phyloP scores from a whole-genome alignment of 2,888 invertebrate species.

The Pristionchus arcanus region DNA sequence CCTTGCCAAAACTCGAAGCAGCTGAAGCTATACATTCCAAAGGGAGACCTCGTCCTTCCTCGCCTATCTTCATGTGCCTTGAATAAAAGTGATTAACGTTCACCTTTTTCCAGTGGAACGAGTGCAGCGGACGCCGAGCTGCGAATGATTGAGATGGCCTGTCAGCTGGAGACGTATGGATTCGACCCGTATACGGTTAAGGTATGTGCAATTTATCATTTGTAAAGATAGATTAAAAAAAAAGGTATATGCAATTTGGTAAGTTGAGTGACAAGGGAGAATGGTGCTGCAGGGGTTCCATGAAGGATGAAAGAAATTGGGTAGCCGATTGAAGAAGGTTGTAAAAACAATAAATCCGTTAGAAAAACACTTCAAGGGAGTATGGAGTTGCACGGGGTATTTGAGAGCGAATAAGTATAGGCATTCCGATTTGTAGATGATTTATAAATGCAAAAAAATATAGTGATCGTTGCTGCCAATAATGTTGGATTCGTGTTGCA shows the following conservation, averaged over 20 bases:
- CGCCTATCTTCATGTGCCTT: background rate
- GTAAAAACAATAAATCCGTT: no score
- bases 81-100: background rate
- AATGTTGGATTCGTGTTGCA: background rate
- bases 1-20: no score
- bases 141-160: slow-evolving; percentile 92
- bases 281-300: background rate
- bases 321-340: no score
- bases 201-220: slow-evolving; percentile 82
- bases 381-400: no score
- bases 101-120: slow-evolving; percentile 85
- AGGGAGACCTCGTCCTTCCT: no score
- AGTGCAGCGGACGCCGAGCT: slow-evolving; percentile 91
- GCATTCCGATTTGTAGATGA: no score
- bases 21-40: no score
- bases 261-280: background rate
- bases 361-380: no score
- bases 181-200: slow-evolving; percentile 98
- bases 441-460: no score
- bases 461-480: no score
- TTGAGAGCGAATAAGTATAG: no score
- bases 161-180: slow-evolving; percentile 95
- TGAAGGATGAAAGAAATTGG: background rate
- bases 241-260: background rate
- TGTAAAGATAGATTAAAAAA: slow-evolving; percentile 32